Evolutionary conservation across 2,888 invertebrate genomes (phyloP), one percentile per base, ranked within the genome.

Genomic region (Xylophagus ater): DNA sequence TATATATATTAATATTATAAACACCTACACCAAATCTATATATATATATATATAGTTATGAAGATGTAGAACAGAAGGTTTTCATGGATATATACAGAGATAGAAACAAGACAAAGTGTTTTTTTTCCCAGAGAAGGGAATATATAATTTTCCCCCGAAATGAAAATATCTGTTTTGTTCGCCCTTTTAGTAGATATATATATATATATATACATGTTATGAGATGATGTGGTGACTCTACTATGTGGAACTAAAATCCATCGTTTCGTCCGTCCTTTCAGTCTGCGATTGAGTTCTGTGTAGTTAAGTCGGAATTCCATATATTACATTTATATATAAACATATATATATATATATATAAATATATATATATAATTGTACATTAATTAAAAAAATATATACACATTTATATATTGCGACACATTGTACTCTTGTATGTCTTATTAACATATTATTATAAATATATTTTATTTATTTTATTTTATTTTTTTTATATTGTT

Each of bases 261-360:
- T 50, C 41, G 35, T 47, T 44, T 40, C 17, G 54, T 56, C 58
- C 59, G 56, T 61, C 60, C 60, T 60, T 62, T 60, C 60, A 62
- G 62, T 63, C 62, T 61, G 58, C 60, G 57, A 59, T 61, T 63
- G 63, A 62, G 60, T 64, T 63, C 61, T 63, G 64, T 62, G 62
- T 63, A 61, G 63, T 62, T 61, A 63, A 64, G 62, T 62, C 63
- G 60, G 58, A 59, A 57, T 59, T 61, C 60, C 60, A 60, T 58
- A 59, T 54, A n/a, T n/a, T n/a, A n/a, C n/a, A 53, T 51, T 58
- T 59, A 55, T 56, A 49, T 18, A 25, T 39, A 31, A 35, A 36
- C 32, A 29, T 41, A 40, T 8, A 30, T 19, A 19, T 24, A 37
- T 20, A 31, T 30, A 8, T 26, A 14, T 13, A 30, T 21, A 37